Base-by-base conservation (phyloP, 2,888 invertebrate genomes). In the Platerodrilus igneus region DNA sequence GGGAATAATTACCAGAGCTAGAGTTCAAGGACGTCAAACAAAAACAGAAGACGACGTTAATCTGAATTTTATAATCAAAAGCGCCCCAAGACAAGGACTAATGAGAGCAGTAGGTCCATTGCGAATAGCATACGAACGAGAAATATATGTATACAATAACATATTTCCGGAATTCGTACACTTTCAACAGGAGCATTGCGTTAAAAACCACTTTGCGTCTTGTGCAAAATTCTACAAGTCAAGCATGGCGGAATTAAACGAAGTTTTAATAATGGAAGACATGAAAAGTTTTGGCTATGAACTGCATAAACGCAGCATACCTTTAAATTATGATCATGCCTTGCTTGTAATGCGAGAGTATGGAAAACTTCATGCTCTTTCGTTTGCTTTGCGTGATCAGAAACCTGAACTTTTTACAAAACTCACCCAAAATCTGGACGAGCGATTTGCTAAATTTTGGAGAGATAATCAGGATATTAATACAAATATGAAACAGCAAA, bases 51-150 rank as follows among this genome's bases (percentile, higher is more conserved):
- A 39, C 37, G 21, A 37, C 20, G 1, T 14, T 57, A 7, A 43
- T 55, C 13, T 45, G n/a, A n/a, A n/a, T n/a, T n/a, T 57, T 30
- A 58, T 63, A 2, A 41, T 58, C 9, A 63, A 63, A 50, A 48
- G 51, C 5, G 55, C 60, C 1, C 52, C 52, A 3, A 29, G 32
- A 10, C 47, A 39, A 9, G 52, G 53, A 37, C 38, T 29, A 7
- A 42, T 55, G 5, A 45, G 59, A 7, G 43, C 50, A 14, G 4
- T 45, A 3, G 37, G 50, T 1, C 54, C 56, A 5, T 42, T 62
- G 3, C 41, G 41, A 1, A 11, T 40, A 2, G 42, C 53, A 2
- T 63, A 56, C 41, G 22, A 39, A 3, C 42, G 58, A 10, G 63
- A 63, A 46, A 47, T 51, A 4, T 52, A 49, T 29, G 23, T 58